These are phyloP conservation scores for Carcharodon carcharias DNA, from an alignment of 2,797 vertebrate species.

Conservation along the genomic window DNA sequence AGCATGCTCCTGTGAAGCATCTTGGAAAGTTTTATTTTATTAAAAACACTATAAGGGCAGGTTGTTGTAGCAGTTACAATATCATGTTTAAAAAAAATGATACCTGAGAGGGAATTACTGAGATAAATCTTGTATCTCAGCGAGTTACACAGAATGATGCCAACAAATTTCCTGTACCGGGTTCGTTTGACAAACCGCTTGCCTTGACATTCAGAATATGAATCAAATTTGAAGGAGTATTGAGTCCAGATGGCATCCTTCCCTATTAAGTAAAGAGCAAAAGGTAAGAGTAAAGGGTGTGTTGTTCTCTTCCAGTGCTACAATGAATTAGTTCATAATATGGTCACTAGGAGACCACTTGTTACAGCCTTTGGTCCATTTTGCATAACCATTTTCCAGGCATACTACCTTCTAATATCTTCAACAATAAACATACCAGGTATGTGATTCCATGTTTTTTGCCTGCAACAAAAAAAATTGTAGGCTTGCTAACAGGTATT, in stretches of 20 bases:
- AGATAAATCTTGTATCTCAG: slow-evolving; percentile 98
- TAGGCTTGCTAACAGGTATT: neutral
- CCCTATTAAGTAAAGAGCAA: slow-evolving; percentile 53
- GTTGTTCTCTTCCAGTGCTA: neutral
- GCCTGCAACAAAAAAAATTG: neutral
- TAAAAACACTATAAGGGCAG: neutral
- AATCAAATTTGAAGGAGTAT: slow-evolving; percentile 80
- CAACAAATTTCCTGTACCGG: slow-evolving; percentile 98
- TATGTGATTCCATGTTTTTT: neutral
- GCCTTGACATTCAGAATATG: slow-evolving; percentile 87
- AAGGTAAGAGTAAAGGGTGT: neutral
- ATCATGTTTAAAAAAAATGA: slow-evolving; percentile 43
- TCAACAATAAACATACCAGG: slow-evolving; percentile 6
- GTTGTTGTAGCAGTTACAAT: neutral
- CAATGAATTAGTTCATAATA: neutral
- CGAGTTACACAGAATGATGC: slow-evolving; percentile 95
- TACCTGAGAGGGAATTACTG: slow-evolving; percentile 90
- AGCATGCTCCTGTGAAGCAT: neutral
- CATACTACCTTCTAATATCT: too few species aligned
- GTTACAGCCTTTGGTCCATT: neutral
- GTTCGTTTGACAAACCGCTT: slow-evolving; percentile 89
- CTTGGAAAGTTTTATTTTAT: neutral
- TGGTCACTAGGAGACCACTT: neutral
- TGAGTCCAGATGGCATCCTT: slow-evolving; percentile 97
- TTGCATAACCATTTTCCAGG: neutral